Percentiles rank a stretch among this genome's conserved stretches.
Conservation (phyloP, 1,140 invertebrate genomes). For the Samia ricini region DNA sequence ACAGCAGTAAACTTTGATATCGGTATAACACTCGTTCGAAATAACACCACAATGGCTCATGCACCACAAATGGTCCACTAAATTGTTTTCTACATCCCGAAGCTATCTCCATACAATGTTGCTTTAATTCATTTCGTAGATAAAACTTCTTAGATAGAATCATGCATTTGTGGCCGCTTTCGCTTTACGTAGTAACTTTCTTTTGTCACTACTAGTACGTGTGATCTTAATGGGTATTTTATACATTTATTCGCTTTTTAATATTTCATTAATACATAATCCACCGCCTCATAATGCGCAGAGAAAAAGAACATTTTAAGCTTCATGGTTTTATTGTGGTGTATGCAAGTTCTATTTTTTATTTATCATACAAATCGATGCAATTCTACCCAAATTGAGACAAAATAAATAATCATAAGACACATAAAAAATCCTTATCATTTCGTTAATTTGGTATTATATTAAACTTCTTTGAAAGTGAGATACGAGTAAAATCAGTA, state of each 20-base stretch:
- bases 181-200: neutral
- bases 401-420: no score
- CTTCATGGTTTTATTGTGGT: no score
- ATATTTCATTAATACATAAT: no score
- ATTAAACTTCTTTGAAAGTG: no score
- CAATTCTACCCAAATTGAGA: no score
- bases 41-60: conserved; percentile 6
- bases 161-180: neutral
- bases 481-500: no score
- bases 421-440: no score
- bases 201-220: neutral
- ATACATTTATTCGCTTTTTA: neutral
- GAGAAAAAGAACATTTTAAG: no score
- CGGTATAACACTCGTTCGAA: neutral
- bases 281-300: no score
- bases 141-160: neutral
- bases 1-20: conserved; percentile 1
- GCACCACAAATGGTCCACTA: conserved; percentile 4
- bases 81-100: conserved; percentile 5
- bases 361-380: no score
- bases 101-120: conserved; percentile 7
- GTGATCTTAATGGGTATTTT: neutral
- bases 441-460: no score
- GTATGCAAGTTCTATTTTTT: no score
- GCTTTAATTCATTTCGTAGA: neutral